These are phyloP conservation scores for Scomber japonicus DNA, from an alignment of 2,113 vertebrate genomes.

Conservation along the genomic window DNA sequence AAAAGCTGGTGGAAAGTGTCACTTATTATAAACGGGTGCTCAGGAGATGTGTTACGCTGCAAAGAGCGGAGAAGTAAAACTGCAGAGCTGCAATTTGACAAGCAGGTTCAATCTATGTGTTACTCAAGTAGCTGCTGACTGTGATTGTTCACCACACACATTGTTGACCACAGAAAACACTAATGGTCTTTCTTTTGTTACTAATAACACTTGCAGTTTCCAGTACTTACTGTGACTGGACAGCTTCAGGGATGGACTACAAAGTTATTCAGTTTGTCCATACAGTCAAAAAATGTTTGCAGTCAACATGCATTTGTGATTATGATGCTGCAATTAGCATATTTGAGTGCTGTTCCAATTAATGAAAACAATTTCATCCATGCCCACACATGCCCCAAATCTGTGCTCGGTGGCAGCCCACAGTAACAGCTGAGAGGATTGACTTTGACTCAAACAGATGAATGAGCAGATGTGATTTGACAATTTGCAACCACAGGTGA, in stretches of 20 bases:
- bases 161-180: slow-evolving; percentile 47
- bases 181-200: slow-evolving; percentile 49
- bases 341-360: slow-evolving; percentile 71
- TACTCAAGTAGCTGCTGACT: slow-evolving; percentile 68
- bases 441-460: slow-evolving; percentile 70
- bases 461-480: slow-evolving; percentile 73
- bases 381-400: slow-evolving; percentile 72
- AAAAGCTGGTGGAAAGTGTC: slow-evolving; percentile 69
- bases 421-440: slow-evolving; percentile 63
- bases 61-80: slow-evolving; percentile 50
- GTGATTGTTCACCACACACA: slow-evolving; percentile 54
- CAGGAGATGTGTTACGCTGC: slow-evolving; percentile 57
- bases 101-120: slow-evolving; percentile 56
- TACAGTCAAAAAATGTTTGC: slow-evolving; percentile 62
- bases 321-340: slow-evolving; percentile 74
- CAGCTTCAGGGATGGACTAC: slow-evolving; percentile 32
- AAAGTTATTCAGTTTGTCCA: slow-evolving; percentile 48
- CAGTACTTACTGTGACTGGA: slow-evolving; percentile 28
- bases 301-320: slow-evolving; percentile 73
- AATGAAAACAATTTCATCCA: slow-evolving; percentile 78
- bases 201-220: slow-evolving; percentile 58
- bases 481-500: slow-evolving; percentile 67
- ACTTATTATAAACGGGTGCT: slow-evolving; percentile 62
- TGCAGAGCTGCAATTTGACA: slow-evolving; percentile 66
- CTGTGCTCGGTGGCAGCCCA: slow-evolving; percentile 61